Evolutionary conservation across 1,140 invertebrate genomes (phyloP), one percentile per base, ranked within the genome.

Genomic region (Riptortus pedestris): DNA sequence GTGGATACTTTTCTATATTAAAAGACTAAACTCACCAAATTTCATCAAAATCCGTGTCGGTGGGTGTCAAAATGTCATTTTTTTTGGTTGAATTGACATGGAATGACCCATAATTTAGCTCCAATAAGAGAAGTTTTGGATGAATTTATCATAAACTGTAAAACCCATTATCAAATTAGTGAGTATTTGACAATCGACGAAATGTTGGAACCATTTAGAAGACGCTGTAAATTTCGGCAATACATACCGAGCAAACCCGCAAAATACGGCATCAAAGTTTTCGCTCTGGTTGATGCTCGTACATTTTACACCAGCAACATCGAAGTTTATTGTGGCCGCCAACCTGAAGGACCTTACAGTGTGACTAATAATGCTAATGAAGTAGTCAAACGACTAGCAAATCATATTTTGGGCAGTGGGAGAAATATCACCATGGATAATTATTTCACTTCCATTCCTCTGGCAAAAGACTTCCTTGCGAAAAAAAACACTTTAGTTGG

Each of bases 191-290:
- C 65, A 24, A 67, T 74, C 22, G 72, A 74, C 66, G 73, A 75
- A 67, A 67, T 68, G 26, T 65, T 75, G 14, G 29, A 76, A 1
- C 43, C 67, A 26, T 78, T 77, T 70, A 55, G 73, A 47, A 75
- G 75, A n/a, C 26, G 70, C 11, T 76, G 74, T 62, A 59, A 58
- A 38, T 38, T 33, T 70, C 71, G 33, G 79, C 33, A 38, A 38
- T 69, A 80, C n/a, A n/a, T n/a, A n/a, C n/a, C n/a, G n/a, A n/a
- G n/a, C n/a, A n/a, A n/a, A n/a, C n/a, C n/a, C n/a, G 71, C 76
- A 43, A 77, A 76, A 65, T 77, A 74, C 69, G 78, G 77, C 2
- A 65, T 79, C 24, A 78, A 79, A 71, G 70, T 76, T 47, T 43
- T 52, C 38, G 45, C 62, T 29, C 20, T 63, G 12, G 45, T 52